These are phyloP conservation scores for Pygoscelis antarcticus DNA, from an alignment of 2,113 vertebrate genomes.

Conservation along the genomic window DNA sequence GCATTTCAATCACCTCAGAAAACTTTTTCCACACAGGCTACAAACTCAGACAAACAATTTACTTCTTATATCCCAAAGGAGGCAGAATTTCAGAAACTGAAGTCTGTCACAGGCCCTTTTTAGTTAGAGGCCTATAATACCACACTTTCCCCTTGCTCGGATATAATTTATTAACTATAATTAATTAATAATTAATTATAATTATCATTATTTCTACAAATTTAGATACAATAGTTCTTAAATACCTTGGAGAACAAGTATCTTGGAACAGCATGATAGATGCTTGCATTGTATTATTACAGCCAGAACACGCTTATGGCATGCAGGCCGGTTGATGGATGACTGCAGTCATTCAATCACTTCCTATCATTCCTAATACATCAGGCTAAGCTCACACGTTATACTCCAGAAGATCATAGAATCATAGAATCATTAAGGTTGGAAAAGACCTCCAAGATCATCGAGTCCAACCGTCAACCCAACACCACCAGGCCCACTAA, in stretches of 20 bases:
- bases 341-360: not conserved
- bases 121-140: not conserved
- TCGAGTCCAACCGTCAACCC: no score
- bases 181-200: no score
- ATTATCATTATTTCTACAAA: not conserved
- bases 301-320: rapidly evolving
- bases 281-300: not conserved
- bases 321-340: not conserved
- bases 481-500: no score
- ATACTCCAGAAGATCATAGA: not conserved
- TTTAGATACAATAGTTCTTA: not conserved
- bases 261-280: not conserved
- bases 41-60: not conserved
- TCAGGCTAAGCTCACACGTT: not conserved
- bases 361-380: not conserved
- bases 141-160: not conserved
- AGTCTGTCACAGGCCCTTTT: not conserved
- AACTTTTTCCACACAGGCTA: not conserved
- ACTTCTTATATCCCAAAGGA: not conserved
- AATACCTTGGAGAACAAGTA: not conserved
- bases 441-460: no score
- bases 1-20: not conserved
- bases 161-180: not conserved
- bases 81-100: not conserved
- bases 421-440: no score